Evolutionary conservation across 2,113 vertebrate genomes (phyloP).

Genomic region (Equus quagga): DNA sequence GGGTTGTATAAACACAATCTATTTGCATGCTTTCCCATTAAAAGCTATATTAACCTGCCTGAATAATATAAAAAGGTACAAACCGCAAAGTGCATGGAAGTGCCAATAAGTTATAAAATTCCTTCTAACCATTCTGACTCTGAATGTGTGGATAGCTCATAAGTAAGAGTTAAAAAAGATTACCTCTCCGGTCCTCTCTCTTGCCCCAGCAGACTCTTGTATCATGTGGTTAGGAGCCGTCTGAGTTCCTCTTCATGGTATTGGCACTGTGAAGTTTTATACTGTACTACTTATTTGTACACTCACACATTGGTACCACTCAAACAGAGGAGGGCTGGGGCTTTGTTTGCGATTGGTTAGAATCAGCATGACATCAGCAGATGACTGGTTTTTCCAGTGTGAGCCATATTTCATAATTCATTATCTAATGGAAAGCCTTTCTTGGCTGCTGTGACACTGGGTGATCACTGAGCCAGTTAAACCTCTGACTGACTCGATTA

Average conservation of each 20-base stretch:
- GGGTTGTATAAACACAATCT: constrained; percentile 69
- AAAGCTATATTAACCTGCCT: constrained; percentile 64
- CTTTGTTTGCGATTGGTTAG: constrained; percentile 88
- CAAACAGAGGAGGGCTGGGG: constrained; percentile 85
- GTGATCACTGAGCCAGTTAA: constrained; percentile 81
- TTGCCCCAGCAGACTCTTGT: constrained; percentile 84
- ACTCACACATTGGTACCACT: constrained; percentile 85
- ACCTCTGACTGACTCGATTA: constrained; percentile 81
- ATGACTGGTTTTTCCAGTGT: constrained; percentile 90
- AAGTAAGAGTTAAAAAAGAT: constrained; percentile 84
- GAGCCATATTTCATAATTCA: constrained; percentile 89
- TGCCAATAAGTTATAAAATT: constrained; percentile 81
- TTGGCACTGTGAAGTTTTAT: constrained; percentile 88
- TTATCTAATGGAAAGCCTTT: constrained; percentile 89
- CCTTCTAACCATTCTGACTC: constrained; percentile 50
- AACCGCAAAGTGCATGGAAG: constrained; percentile 54
- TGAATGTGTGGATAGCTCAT: constrained; percentile 81
- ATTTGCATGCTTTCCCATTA: constrained; percentile 77
- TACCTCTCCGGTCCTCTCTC: constrained; percentile 86
- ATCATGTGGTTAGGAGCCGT: constrained; percentile 85
- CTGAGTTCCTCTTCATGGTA: constrained; percentile 86
- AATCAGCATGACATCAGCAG: constrained; percentile 87
- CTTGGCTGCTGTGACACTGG: constrained; percentile 85
- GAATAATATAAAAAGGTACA: constrained; percentile 50
- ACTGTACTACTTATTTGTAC: constrained; percentile 88